phyloP scores from a whole-genome alignment of 2,113 vertebrate species.

The Osmerus eperlanus region DNA sequence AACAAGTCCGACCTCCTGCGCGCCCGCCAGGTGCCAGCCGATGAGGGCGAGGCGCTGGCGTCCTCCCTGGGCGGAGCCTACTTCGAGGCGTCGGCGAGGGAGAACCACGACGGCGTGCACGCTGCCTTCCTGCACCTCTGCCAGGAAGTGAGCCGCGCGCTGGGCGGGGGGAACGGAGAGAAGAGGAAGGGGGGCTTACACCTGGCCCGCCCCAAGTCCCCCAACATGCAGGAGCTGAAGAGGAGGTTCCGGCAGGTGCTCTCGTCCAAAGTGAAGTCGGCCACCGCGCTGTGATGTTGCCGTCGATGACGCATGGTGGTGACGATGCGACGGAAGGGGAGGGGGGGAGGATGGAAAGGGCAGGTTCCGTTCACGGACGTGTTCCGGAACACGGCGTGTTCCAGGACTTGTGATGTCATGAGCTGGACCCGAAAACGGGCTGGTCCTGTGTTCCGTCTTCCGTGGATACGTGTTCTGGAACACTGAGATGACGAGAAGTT shows the following conservation, averaged over 20 bases:
- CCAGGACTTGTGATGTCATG: too few relatives aligned
- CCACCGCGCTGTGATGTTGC: slow-evolving; percentile 72
- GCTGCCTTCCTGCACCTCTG: slow-evolving; percentile 86
- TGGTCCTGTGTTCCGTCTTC: too few relatives aligned
- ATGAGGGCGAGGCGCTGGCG: slow-evolving; percentile 81
- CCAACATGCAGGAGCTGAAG: slow-evolving; percentile 94
- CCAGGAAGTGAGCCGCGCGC: slow-evolving; percentile 81
- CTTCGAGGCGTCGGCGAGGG: slow-evolving; percentile 87
- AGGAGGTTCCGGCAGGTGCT: slow-evolving; percentile 88
- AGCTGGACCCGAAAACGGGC: too few relatives aligned
- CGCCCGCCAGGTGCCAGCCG: slow-evolving; percentile 82
- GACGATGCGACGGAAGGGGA: too few relatives aligned
- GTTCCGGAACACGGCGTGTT: too few relatives aligned
- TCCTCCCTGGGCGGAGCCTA: slow-evolving; percentile 77
- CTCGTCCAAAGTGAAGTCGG: slow-evolving; percentile 84
- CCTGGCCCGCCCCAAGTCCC: slow-evolving; percentile 86
- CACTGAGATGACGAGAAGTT: too few relatives aligned
- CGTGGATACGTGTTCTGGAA: too few relatives aligned
- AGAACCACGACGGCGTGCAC: slow-evolving; percentile 83
- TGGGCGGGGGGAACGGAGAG: slow-evolving; percentile 81
- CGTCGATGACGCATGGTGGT: too few relatives aligned
- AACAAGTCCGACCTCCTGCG: slow-evolving; percentile 90
- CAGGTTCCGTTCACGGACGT: too few relatives aligned
- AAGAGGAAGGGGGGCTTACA: slow-evolving; percentile 86
- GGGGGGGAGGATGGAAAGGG: too few relatives aligned